Evolutionary conservation across 1,140 invertebrate genomes (phyloP).

Genomic region (Drosophila ogumai): DNA sequence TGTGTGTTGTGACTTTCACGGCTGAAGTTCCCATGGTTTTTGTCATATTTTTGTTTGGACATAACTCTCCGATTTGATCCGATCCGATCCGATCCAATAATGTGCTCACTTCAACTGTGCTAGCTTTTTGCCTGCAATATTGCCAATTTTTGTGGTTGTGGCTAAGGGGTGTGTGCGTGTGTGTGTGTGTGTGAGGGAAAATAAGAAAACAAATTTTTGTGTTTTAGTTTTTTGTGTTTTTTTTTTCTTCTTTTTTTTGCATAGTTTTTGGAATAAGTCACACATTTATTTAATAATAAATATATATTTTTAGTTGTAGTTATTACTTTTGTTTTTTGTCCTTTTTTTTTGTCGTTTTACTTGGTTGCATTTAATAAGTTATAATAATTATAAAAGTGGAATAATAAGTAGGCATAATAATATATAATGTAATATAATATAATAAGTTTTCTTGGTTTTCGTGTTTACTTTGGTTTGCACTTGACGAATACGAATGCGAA

Average conservation of each 20-base stretch:
- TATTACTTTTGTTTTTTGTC: constrained; percentile 38
- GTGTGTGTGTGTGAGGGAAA: constrained; percentile 25
- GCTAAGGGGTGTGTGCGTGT: constrained; percentile 3
- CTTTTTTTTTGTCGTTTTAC: constrained; percentile 35
- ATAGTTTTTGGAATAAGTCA: constrained; percentile 76
- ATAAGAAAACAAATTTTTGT: constrained; percentile 69
- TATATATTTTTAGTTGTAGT: constrained; percentile 59
- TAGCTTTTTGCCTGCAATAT: constrained; percentile 8
- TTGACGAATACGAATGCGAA: constrained; percentile 69
- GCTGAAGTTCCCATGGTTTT: constrained; percentile 23
- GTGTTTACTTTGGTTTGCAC: constrained; percentile 65
- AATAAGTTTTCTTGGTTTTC: constrained; percentile 71
- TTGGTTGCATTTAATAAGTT: constrained; percentile 73
- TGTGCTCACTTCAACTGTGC: constrained; percentile 27
- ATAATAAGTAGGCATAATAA: constrained; percentile 83
- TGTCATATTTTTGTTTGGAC: background rate
- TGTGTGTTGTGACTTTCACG: constrained; percentile 31
- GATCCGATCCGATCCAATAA: constrained; percentile 11
- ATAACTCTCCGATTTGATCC: constrained; percentile 5
- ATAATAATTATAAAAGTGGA: constrained; percentile 84
- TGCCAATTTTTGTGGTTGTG: constrained; percentile 22
- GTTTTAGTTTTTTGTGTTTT: constrained; percentile 62
- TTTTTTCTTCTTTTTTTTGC: constrained; percentile 49
- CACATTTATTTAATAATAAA: constrained; percentile 79
- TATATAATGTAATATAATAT: constrained; percentile 80